These are phyloP conservation scores for Heliconius ethilla DNA, from an alignment of 2,888 invertebrate genomes.

Conservation along the genomic window DNA sequence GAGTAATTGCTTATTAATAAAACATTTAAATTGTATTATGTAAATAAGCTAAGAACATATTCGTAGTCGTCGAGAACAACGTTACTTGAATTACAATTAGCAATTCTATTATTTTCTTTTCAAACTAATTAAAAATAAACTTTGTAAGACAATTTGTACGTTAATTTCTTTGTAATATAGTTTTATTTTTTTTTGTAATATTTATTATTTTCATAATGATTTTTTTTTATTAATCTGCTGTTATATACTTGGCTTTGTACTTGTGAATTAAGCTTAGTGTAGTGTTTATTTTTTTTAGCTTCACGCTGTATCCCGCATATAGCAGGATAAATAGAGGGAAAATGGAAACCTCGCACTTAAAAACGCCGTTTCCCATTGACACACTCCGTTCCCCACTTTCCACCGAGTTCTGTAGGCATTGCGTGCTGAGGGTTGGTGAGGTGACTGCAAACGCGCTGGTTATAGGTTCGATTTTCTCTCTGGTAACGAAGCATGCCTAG, in stretches of 20 bases:
- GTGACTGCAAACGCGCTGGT: too few relatives aligned
- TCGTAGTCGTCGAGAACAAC: neutral
- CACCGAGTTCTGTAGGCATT: neutral
- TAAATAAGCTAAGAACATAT: neutral
- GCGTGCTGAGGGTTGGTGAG: neutral
- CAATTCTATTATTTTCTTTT: constrained; percentile 1
- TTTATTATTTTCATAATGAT: neutral
- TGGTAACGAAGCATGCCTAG: too few relatives aligned
- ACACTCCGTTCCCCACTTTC: neutral
- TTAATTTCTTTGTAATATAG: neutral
- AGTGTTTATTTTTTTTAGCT: neutral
- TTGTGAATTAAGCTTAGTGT: too few relatives aligned
- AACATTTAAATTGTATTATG: neutral
- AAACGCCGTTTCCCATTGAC: neutral
- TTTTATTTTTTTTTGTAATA: neutral
- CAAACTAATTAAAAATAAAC: neutral
- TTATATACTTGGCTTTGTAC: too few relatives aligned
- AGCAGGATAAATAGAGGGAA: too few relatives aligned
- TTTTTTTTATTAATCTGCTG: too few relatives aligned
- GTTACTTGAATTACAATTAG: neutral
- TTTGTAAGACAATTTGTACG: neutral
- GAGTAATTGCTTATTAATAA: too few relatives aligned
- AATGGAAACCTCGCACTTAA: neutral
- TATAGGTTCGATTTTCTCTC: too few relatives aligned
- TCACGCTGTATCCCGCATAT: neutral